These are phyloP conservation scores for Xyrauchen texanus DNA, from an alignment of 2,113 vertebrate genomes.

Conservation along the genomic window DNA sequence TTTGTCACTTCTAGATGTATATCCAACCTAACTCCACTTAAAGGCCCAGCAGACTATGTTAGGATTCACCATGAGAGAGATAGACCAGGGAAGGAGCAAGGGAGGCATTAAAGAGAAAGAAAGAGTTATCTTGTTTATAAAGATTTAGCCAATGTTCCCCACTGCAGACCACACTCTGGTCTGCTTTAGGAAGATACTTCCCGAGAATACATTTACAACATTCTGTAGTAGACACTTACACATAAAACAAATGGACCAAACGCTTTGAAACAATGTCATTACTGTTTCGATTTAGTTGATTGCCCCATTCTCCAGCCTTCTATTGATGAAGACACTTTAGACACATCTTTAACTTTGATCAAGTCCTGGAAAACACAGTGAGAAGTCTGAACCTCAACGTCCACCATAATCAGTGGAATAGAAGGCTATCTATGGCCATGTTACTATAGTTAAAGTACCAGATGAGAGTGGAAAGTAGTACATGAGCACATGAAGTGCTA, in stretches of 20 bases:
- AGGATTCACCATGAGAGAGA: conserved; percentile 64
- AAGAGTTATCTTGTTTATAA: conserved; percentile 62
- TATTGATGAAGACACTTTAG: conserved; percentile 55
- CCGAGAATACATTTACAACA: conserved; percentile 48
- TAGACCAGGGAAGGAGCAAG: conserved; percentile 3
- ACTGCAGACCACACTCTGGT: conserved; percentile 43
- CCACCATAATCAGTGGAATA: conserved; percentile 72
- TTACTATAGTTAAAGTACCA: conserved; percentile 69
- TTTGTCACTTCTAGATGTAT: conserved; percentile 68
- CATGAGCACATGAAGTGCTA: conserved; percentile 46
- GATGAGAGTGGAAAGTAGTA: conserved; percentile 24
- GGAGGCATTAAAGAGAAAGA: conserved; percentile 57
- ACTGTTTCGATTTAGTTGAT: conserved; percentile 55
- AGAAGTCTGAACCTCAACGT: conserved; percentile 74
- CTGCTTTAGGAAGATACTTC: conserved; percentile 58
- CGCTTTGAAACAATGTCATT: conserved; percentile 53
- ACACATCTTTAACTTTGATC: conserved; percentile 56
- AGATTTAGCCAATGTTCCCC: conserved; percentile 49
- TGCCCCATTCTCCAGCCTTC: conserved; percentile 40
- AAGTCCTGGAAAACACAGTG: conserved; percentile 63
- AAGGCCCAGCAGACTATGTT: conserved; percentile 71
- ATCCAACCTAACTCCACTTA: conserved; percentile 76
- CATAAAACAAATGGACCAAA: conserved; percentile 49
- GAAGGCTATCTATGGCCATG: conserved; percentile 55
- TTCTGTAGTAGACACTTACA: neutral